A percentile compares a stretch with the other conserved stretches of the same genome.
Conservation (phyloP, 2,797 vertebrate genomes). For the Geotria australis region DNA sequence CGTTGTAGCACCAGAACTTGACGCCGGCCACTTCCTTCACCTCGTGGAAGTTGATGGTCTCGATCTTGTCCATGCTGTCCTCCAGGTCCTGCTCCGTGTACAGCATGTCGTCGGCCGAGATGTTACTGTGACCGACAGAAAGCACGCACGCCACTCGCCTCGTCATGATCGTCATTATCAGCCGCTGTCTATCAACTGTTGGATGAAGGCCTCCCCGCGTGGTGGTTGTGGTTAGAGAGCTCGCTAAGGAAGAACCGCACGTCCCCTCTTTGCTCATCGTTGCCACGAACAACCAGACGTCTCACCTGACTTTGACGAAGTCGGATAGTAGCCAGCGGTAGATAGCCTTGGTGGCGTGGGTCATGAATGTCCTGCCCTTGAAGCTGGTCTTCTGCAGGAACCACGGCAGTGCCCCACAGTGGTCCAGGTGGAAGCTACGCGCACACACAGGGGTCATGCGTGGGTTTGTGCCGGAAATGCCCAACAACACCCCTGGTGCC, state of each 20-base stretch:
- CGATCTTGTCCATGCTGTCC: conserved; percentile 95
- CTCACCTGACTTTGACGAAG: conserved; percentile 84
- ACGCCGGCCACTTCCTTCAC: conserved; percentile 91
- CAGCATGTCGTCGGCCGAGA: conserved; percentile 84
- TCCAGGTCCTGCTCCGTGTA: conserved; percentile 85
- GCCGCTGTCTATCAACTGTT: no score
- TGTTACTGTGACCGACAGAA: conserved; percentile 27
- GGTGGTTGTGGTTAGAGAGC: no score
- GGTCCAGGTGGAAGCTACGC: conserved; percentile 68
- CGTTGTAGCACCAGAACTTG: conserved; percentile 94
- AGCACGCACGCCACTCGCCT: not conserved
- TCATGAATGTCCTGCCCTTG: conserved; percentile 87
- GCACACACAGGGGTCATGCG: not conserved
- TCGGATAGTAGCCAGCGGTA: conserved; percentile 89
- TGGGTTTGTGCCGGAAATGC: no score
- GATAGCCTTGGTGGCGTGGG: conserved; percentile 82
- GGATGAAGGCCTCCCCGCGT: no score
- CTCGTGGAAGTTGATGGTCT: conserved; percentile 95
- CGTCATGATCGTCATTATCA: no score
- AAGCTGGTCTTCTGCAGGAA: conserved; percentile 94
- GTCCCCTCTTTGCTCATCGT: no score
- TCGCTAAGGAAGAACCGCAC: no score
- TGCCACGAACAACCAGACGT: no score
- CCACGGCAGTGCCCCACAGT: conserved; percentile 77
- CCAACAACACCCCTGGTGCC: no score